phyloP scores from a whole-genome alignment of 1,140 invertebrate genomes.

The Panagrolaimus sp. region DNA sequence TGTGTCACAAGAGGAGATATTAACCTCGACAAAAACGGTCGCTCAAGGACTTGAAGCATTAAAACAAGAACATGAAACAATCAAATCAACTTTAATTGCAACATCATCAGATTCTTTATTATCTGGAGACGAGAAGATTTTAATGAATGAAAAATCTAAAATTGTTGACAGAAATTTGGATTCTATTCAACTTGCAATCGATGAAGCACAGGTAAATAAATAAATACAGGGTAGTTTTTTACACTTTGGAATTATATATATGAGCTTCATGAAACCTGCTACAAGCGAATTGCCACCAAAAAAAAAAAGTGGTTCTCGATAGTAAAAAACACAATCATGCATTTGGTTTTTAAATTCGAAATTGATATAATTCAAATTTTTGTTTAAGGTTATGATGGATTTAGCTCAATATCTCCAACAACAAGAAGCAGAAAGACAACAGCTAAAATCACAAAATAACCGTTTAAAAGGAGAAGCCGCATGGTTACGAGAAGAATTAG shows the following conservation, averaged over 20 bases:
- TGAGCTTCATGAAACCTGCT: too few relatives aligned
- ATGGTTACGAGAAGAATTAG: slow-evolving; percentile 82
- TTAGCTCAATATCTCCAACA: slow-evolving; percentile 82
- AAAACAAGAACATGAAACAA: slow-evolving; percentile 59
- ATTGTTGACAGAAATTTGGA: slow-evolving; percentile 6
- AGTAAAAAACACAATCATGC: too few relatives aligned
- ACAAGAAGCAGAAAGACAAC: slow-evolving; percentile 95
- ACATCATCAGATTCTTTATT: neutral
- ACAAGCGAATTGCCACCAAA: too few relatives aligned
- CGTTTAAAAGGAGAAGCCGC: slow-evolving; percentile 79
- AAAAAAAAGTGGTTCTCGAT: too few relatives aligned
- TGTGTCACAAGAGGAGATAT: slow-evolving; percentile 13
- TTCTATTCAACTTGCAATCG: slow-evolving; percentile 6
- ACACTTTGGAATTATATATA: too few relatives aligned
- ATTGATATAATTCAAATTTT: too few relatives aligned
- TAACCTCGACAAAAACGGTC: slow-evolving; percentile 4
- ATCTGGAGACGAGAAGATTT: neutral
- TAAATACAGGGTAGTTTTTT: too few relatives aligned
- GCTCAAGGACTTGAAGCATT: slow-evolving; percentile 67
- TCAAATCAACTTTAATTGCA: neutral
- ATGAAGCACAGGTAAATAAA: slow-evolving; percentile 61
- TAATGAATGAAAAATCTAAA: slow-evolving; percentile 7
- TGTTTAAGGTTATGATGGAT: slow-evolving; percentile 87
- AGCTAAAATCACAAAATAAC: slow-evolving; percentile 85
- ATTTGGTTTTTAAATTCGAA: too few relatives aligned